Evolutionary conservation across 2,797 vertebrate genomes (phyloP).

Genomic region (Enteromius anoplus): DNA sequence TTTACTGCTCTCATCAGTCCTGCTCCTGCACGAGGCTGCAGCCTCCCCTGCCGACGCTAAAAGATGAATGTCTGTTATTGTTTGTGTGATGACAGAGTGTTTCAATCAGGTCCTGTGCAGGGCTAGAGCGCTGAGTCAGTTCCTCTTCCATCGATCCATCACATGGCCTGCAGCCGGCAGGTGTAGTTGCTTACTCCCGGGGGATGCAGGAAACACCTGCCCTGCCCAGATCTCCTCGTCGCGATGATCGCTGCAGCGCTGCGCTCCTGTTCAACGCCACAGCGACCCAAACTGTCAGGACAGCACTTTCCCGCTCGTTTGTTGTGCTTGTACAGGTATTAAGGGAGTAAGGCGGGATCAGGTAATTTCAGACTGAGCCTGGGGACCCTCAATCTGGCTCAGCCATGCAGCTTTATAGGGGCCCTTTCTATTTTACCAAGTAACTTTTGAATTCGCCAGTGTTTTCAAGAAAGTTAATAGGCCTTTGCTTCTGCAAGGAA

Average conservation of each 20-base stretch:
- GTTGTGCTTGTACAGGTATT: slow-evolving; percentile 77
- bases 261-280: slow-evolving; percentile 70
- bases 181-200: slow-evolving; percentile 77
- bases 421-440: background rate
- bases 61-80: slow-evolving; percentile 89
- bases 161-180: slow-evolving; percentile 79
- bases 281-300: slow-evolving; percentile 79
- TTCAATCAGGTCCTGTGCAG: slow-evolving; percentile 87
- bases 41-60: slow-evolving; percentile 52
- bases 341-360: slow-evolving; percentile 68
- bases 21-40: slow-evolving; percentile 57
- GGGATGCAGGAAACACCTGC: slow-evolving; percentile 84
- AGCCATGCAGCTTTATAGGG: slow-evolving; percentile 12
- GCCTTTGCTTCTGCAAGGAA: background rate
- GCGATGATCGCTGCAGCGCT: slow-evolving; percentile 74
- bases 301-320: slow-evolving; percentile 84
- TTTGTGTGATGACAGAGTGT: slow-evolving; percentile 89
- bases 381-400: slow-evolving; percentile 47
- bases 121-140: slow-evolving; percentile 86
- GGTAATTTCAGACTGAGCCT: slow-evolving; percentile 57
- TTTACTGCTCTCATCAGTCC: slow-evolving; percentile 68
- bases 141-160: slow-evolving; percentile 85
- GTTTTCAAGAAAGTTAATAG: slow-evolving; percentile 33
- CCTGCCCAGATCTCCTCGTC: slow-evolving; percentile 72
- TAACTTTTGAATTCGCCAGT: background rate